Base-by-base conservation (phyloP, 2,888 invertebrate genomes). In the Acleris holmiana region DNA sequence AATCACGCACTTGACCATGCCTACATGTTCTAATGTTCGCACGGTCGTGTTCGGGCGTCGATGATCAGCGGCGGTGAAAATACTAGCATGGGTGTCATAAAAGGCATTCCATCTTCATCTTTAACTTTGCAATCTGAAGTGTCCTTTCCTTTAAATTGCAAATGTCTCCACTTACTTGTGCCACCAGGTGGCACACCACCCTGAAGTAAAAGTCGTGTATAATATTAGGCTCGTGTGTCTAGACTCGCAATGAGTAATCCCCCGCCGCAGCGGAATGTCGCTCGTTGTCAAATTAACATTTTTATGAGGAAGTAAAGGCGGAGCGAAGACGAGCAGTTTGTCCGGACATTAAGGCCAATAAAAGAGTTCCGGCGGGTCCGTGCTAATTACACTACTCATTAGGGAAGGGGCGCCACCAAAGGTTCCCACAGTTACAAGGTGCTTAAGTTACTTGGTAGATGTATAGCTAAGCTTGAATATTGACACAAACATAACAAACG, bases 311-410 rank as follows among this genome's bases (percentile, higher is more conserved):
- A 54, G 51, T 62, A 69, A 55, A 53, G 55, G 59, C 56, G 54
- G 60, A 56, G 56, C 65, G 58, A 66, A 67, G 55, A 21, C 8
- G 50, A 51, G 56, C 61, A 59, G 66, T 75, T 79, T 73, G 69
- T 71, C 64, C 68, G 72, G 71, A 74, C 81, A 83, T 85, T 86
- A 83, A 78, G 76, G 71, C 75, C 77, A 84, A 84, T 86, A 82
- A 85, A 84, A 80, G 77, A 80, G 79, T 82, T 82, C 83, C 82
- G 82, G 79, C 78, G 76, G 78, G 64, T 61, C 77, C 80, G 77
- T 73, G 74, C 83, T 88, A 89, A 88, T 88, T 88, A 83, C 84
- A 72, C 69, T 71, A 67, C 74, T 77, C 83, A 85, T 86, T 84
- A 84, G 80, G 41, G 41, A 41, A 44, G 41, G 55, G 55, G n/a